These are phyloP conservation scores for Anhinga rufa DNA, from an alignment of 2,113 vertebrate species.

Conservation along the genomic window DNA sequence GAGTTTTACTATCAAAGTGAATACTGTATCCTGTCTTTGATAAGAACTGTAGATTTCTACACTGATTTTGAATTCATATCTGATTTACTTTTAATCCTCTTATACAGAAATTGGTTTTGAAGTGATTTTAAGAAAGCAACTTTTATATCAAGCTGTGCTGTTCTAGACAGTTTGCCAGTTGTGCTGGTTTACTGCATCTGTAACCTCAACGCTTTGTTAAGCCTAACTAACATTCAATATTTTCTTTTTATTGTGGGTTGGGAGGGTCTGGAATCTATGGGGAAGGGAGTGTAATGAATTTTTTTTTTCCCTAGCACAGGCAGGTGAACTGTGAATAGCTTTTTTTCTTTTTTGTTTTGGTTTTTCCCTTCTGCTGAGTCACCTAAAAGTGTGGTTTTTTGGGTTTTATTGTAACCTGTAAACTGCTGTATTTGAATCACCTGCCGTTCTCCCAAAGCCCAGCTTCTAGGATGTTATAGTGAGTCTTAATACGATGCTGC, in stretches of 20 bases:
- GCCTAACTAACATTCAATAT: slow-evolving; percentile 48
- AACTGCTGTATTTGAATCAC: slow-evolving; percentile 75
- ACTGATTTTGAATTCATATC: slow-evolving; percentile 71
- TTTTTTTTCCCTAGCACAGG: slow-evolving; percentile 45
- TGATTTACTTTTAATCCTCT: slow-evolving; percentile 72
- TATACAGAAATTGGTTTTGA: slow-evolving; percentile 65
- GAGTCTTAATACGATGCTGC: background rate
- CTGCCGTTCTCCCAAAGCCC: slow-evolving; percentile 10
- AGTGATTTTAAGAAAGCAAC: slow-evolving; percentile 68
- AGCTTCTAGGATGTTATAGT: background rate
- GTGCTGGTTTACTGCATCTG: slow-evolving; percentile 50
- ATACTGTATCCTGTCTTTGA: slow-evolving; percentile 68
- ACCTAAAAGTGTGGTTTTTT: slow-evolving; percentile 21
- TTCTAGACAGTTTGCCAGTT: slow-evolving; percentile 40
- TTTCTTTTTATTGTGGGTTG: slow-evolving; percentile 54
- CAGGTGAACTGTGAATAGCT: slow-evolving; percentile 54
- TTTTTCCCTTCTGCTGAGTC: background rate
- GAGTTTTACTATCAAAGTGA: slow-evolving; percentile 30
- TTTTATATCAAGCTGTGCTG: slow-evolving; percentile 64
- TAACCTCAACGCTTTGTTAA: slow-evolving; percentile 58
- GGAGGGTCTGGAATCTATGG: slow-evolving; percentile 1
- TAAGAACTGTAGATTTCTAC: slow-evolving; percentile 73
- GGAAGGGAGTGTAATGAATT: slow-evolving; percentile 1
- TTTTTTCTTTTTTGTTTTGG: background rate
- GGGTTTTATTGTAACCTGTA: slow-evolving; percentile 59